Conservation (phyloP, 1,140 invertebrate genomes). For the Paramacrobiotus metropolitanus region DNA sequence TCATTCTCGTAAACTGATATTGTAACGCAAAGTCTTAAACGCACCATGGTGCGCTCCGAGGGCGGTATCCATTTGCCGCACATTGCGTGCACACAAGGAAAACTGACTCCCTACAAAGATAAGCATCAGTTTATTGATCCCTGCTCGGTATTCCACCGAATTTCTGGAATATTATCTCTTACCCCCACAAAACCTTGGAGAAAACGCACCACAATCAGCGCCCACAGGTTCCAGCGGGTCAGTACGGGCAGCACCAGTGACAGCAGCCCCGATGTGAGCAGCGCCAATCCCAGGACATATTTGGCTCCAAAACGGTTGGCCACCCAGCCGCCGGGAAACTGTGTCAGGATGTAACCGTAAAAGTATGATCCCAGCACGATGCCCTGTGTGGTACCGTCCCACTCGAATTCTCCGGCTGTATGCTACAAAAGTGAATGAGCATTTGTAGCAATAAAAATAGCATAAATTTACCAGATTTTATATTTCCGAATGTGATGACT, state of each 20-base stretch:
- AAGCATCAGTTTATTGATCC: no score
- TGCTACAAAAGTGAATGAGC: no score
- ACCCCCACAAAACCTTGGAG: no score
- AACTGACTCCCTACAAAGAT: slow-evolving; percentile 72
- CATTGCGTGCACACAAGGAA: slow-evolving; percentile 62
- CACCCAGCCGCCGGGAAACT: slow-evolving; percentile 41
- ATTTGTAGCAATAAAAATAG: no score
- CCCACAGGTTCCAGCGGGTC: slow-evolving; percentile 40
- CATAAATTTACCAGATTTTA: no score
- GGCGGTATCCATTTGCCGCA: slow-evolving; percentile 71
- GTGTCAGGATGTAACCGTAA: slow-evolving; percentile 40
- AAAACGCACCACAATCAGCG: slow-evolving; percentile 47
- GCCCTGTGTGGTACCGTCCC: slow-evolving; percentile 51
- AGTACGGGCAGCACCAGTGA: slow-evolving; percentile 56
- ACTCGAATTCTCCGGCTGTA: slow-evolving; percentile 42
- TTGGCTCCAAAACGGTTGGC: slow-evolving; percentile 54
- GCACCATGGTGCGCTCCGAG: slow-evolving; percentile 46
- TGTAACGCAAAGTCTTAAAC: no score
- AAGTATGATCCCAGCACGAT: slow-evolving; percentile 65
- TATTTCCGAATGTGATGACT: no score
- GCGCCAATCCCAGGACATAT: slow-evolving; percentile 47
- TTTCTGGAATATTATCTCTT: no score
- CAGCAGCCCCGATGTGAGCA: slow-evolving; percentile 49
- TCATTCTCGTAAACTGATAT: no score
- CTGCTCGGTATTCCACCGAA: no score